These are phyloP conservation scores for Oreochromis niloticus DNA, from an alignment of 2,113 vertebrate species.

Conservation along the genomic window DNA sequence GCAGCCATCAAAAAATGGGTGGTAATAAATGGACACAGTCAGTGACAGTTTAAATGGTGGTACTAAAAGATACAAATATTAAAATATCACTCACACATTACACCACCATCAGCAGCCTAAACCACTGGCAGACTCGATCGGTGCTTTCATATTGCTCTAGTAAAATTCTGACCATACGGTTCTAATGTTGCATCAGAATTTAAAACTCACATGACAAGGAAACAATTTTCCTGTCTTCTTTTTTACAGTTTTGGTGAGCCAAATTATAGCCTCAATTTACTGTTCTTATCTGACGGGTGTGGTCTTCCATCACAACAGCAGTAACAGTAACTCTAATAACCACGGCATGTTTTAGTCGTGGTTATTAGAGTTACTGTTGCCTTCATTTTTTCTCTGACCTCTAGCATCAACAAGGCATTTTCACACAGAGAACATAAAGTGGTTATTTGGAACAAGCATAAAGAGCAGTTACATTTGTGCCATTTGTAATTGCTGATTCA, in stretches of 20 bases:
- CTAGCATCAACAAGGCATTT: neutral
- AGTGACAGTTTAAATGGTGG: neutral
- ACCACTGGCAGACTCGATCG: neutral
- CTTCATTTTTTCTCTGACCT: neutral
- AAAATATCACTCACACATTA: neutral
- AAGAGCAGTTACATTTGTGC: neutral
- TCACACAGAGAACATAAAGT: neutral
- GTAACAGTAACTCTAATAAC: neutral
- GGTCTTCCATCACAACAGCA: neutral
- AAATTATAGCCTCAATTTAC: neutral
- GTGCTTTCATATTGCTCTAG: neutral
- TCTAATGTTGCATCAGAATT: neutral
- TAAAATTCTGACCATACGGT: neutral
- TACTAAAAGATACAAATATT: neutral
- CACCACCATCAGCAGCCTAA: neutral
- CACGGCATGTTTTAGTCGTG: neutral
- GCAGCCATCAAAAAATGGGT: neutral
- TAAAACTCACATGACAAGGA: neutral
- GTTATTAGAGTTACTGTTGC: neutral
- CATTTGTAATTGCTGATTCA: neutral
- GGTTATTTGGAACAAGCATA: neutral
- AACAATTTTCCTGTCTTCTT: neutral
- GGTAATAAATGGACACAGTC: neutral
- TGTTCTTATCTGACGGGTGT: neutral
- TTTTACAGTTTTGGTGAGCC: neutral